Evolutionary conservation across 2,797 vertebrate species (phyloP).

Genomic region (Pantherophis alleghaniensis): DNA sequence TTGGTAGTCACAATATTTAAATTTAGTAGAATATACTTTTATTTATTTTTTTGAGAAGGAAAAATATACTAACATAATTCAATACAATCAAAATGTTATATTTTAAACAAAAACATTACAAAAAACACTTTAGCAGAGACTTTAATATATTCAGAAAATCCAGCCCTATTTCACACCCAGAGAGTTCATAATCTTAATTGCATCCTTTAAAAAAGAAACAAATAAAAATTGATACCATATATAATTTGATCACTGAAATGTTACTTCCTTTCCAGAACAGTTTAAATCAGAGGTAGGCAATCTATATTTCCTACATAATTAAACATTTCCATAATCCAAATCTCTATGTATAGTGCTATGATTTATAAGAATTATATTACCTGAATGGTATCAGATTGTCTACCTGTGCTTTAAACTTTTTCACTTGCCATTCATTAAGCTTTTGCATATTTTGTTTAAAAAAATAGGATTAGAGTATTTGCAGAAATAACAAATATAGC

Average conservation of each 20-base stretch:
- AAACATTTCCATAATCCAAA: not conserved
- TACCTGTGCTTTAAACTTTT: slow-evolving; percentile 54
- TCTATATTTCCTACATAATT: not conserved
- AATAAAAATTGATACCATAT: slow-evolving; percentile 65
- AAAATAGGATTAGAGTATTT: slow-evolving; percentile 49
- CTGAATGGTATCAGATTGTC: not conserved
- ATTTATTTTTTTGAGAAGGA: slow-evolving; percentile 60
- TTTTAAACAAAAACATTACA: slow-evolving; percentile 66
- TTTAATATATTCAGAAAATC: slow-evolving; percentile 64
- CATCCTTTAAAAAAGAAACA: slow-evolving; percentile 67
- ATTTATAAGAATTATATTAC: not conserved
- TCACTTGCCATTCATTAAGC: slow-evolving; percentile 59
- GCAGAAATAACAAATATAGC: slow-evolving; percentile 51
- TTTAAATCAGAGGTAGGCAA: not conserved
- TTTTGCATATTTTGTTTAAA: slow-evolving; percentile 49
- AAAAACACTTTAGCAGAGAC: slow-evolving; percentile 57
- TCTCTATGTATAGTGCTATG: not conserved
- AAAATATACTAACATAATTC: slow-evolving; percentile 66
- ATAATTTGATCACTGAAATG: slow-evolving; percentile 61
- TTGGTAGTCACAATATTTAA: slow-evolving; percentile 48
- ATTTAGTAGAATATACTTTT: slow-evolving; percentile 68
- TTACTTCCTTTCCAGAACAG: slow-evolving; percentile 56
- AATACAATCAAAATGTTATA: slow-evolving; percentile 69
- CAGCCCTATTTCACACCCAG: slow-evolving; percentile 55
- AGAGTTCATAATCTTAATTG: slow-evolving; percentile 62